Percentiles rank a stretch among this genome's conserved stretches.
phyloP scores from a whole-genome alignment of 2,113 vertebrate genomes.

The Antechinus flavipes region DNA sequence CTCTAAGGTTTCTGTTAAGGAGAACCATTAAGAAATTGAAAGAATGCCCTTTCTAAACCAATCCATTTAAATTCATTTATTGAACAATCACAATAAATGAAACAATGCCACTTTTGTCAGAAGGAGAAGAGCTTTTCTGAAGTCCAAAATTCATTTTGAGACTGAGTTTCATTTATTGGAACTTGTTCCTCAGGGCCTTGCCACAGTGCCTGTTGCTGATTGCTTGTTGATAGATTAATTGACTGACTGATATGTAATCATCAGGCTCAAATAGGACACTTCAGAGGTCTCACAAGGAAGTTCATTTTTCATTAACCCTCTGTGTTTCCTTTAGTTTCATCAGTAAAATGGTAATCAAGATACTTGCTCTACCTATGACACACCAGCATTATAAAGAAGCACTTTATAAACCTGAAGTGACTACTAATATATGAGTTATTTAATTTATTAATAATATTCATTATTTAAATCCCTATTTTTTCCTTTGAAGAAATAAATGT shows the following conservation, averaged over 20 bases:
- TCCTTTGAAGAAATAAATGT: neutral
- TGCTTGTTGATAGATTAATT: neutral
- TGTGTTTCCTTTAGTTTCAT: neutral
- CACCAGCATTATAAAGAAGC: neutral
- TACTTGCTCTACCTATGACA: neutral
- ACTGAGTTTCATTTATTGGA: neutral
- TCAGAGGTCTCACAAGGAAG: neutral
- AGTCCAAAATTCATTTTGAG: neutral
- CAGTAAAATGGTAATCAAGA: neutral
- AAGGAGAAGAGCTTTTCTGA: neutral
- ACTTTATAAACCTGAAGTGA: neutral
- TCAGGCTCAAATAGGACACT: neutral
- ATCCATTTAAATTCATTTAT: neutral
- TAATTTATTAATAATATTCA: neutral
- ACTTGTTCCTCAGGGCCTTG: neutral
- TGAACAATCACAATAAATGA: neutral
- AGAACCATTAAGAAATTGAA: neutral
- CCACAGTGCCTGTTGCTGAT: neutral
- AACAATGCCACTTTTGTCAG: neutral
- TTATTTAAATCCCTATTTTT: neutral
- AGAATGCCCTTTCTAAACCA: neutral
- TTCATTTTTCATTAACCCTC: neutral
- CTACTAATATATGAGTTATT: neutral
- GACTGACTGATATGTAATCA: neutral
- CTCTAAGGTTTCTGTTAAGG: neutral